phyloP scores from a whole-genome alignment of 2,888 invertebrate genomes.

The Candidula unifasciata region DNA sequence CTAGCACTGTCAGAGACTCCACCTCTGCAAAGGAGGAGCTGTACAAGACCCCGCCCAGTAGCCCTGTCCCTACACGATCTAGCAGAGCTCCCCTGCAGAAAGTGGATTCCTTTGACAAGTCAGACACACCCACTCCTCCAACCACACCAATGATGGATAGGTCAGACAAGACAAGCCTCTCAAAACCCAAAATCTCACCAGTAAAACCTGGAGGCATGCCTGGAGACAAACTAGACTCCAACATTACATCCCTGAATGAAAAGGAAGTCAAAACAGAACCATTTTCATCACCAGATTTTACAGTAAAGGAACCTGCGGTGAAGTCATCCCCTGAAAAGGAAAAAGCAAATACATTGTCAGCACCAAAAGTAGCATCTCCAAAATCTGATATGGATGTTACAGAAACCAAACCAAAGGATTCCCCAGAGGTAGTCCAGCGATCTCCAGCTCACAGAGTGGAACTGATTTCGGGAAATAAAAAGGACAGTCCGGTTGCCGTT shows the following conservation, averaged over 20 bases:
- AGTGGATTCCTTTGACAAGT: conserved; percentile 67
- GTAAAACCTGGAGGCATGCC: conserved; percentile 28
- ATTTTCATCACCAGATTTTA: conserved; percentile 14
- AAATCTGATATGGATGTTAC: background rate
- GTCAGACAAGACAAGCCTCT: conserved; percentile 25
- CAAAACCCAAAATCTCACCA: conserved; percentile 31
- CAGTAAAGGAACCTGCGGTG: conserved; percentile 55
- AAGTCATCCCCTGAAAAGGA: conserved; percentile 62
- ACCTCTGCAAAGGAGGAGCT: conserved; percentile 58
- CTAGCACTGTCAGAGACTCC: conserved; percentile 29
- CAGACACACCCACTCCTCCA: conserved; percentile 64
- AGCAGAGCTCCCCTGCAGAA: conserved; percentile 63
- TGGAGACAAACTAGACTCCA: background rate
- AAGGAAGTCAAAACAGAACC: conserved; percentile 5
- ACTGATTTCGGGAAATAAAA: conserved; percentile 1
- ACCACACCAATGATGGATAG: conserved; percentile 57
- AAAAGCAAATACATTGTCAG: conserved; percentile 52
- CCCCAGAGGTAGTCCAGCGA: background rate
- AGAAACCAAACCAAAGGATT: background rate
- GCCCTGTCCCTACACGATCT: conserved; percentile 60
- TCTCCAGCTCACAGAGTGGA: background rate
- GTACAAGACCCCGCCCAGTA: conserved; percentile 70
- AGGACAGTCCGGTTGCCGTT: conserved; percentile 33
- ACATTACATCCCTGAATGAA: background rate
- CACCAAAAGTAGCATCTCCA: background rate